phyloP scores from a whole-genome alignment of 1,140 invertebrate genomes.

The Trichoplusia ni region DNA sequence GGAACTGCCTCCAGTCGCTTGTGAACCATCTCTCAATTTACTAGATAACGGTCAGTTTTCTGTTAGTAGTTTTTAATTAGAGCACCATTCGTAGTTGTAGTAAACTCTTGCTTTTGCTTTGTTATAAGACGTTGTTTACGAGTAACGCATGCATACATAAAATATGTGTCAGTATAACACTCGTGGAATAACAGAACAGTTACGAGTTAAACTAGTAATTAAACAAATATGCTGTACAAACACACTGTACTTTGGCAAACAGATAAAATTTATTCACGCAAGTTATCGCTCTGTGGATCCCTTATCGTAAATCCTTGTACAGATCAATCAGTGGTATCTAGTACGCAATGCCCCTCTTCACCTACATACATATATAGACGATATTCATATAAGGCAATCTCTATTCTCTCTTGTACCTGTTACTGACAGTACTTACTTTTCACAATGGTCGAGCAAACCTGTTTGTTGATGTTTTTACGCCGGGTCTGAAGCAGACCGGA shows the following conservation, averaged over 20 bases:
- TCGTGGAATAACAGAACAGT: no score
- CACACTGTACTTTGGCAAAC: not conserved
- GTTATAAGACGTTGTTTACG: no score
- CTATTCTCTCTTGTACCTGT: conserved; percentile 20
- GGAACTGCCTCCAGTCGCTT: conserved; percentile 64
- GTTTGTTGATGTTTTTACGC: conserved; percentile 41
- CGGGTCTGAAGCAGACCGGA: not conserved
- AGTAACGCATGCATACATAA: no score
- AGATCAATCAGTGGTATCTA: not conserved
- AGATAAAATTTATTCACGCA: conserved; percentile 14
- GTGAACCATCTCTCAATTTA: conserved; percentile 57
- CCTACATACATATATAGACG: not conserved
- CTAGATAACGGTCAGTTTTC: conserved; percentile 61
- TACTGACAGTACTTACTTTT: conserved; percentile 19
- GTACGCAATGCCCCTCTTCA: not conserved
- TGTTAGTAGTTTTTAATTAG: not conserved
- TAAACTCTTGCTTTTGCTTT: no score
- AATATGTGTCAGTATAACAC: no score
- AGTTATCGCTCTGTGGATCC: conserved; percentile 10
- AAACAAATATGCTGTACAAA: no score
- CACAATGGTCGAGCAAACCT: conserved; percentile 38
- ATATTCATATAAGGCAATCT: not conserved
- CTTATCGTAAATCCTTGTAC: conserved; percentile 11
- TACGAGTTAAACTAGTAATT: no score
- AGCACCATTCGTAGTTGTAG: no score